These are phyloP conservation scores for Sinocyclocheilus maitianheensis DNA, from an alignment of 2,113 vertebrate genomes.

Conservation along the genomic window DNA sequence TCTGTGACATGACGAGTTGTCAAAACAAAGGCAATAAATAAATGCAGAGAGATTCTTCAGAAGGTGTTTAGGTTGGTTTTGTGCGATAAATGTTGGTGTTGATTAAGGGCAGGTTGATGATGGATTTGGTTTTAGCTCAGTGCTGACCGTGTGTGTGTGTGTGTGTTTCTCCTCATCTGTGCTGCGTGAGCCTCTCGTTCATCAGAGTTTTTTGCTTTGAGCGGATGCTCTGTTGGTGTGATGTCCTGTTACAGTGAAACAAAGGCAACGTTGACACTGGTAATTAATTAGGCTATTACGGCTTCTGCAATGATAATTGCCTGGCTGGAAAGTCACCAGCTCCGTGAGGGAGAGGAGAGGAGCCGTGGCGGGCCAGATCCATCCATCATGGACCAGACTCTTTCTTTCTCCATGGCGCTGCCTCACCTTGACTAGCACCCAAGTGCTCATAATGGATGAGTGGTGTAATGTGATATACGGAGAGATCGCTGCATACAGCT, in stretches of 20 bases:
- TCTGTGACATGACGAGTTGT: not conserved
- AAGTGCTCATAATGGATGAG: conserved; percentile 69
- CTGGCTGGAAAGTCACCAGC: conserved; percentile 99
- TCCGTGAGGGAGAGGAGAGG: conserved; percentile 81
- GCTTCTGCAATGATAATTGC: conserved; percentile 99
- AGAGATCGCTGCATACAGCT: conserved; percentile 62
- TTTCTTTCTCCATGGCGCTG: conserved; percentile 66
- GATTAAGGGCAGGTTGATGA: not conserved
- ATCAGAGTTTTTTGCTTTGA: conserved; percentile 68
- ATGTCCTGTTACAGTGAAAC: conserved; percentile 90
- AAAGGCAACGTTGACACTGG: conserved; percentile 95
- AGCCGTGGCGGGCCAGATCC: conserved; percentile 78
- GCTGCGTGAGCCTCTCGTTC: conserved; percentile 62
- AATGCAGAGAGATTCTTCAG: not conserved
- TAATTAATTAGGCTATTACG: conserved; percentile 99
- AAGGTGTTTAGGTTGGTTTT: not conserved
- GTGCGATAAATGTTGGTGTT: not conserved
- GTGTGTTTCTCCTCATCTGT: conserved; percentile 23
- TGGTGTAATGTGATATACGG: conserved; percentile 68
- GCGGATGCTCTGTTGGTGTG: conserved; percentile 84
- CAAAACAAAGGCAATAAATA: not conserved
- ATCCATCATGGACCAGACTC: conserved; percentile 87
- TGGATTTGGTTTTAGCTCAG: conserved; percentile 30
- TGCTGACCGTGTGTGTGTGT: not conserved
- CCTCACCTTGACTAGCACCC: conserved; percentile 83